These are phyloP conservation scores for Phylloscopus collybita DNA, from an alignment of 2,797 vertebrate genomes.

Conservation along the genomic window DNA sequence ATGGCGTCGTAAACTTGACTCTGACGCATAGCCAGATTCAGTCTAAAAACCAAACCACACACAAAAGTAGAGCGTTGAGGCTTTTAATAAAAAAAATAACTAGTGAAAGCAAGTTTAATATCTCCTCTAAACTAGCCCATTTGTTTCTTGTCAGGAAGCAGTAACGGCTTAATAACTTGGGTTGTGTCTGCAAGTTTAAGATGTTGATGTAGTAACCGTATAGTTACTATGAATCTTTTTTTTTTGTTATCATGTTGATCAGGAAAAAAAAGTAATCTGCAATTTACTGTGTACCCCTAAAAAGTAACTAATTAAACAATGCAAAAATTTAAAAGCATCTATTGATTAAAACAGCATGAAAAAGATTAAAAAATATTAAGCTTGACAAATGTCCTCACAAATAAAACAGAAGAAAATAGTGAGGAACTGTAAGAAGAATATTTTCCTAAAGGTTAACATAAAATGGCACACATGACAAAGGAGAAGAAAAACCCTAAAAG, in stretches of 20 bases:
- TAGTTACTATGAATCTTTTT: background rate
- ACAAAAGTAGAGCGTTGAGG: background rate
- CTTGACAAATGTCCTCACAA: background rate
- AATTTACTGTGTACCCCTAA: background rate
- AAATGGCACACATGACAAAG: background rate
- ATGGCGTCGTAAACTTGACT: conserved; percentile 90
- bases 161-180: background rate
- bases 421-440: background rate
- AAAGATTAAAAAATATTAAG: background rate
- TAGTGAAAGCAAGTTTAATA: background rate
- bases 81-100: conserved; percentile 6
- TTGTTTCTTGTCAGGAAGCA: background rate
- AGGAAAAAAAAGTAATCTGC: background rate
- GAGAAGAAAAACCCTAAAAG: background rate
- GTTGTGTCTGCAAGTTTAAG: background rate
- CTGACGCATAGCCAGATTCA: conserved; percentile 93
- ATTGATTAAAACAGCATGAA: background rate
- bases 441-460: background rate
- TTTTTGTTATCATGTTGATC: background rate
- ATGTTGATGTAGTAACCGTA: background rate
- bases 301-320: background rate
- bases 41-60: conserved; percentile 73
- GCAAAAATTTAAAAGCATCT: background rate
- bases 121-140: background rate
- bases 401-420: background rate